These are phyloP conservation scores for Lasius platythorax DNA, from an alignment of 2,888 invertebrate species.

Conservation along the genomic window DNA sequence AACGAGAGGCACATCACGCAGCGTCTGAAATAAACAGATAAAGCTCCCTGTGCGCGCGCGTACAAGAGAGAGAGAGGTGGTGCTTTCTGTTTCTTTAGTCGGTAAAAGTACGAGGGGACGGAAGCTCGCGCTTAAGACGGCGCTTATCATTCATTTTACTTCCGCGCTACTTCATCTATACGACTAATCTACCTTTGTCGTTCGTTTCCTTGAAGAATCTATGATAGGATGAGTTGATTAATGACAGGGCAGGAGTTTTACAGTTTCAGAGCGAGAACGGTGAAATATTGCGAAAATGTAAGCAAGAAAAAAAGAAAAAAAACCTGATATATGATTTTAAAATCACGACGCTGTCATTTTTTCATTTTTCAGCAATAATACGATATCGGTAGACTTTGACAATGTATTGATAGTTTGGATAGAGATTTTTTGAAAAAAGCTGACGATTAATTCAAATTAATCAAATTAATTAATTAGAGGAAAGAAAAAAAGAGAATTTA, in stretches of 20 bases:
- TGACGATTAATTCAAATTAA: neutral
- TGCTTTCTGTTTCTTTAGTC: conserved; percentile 31
- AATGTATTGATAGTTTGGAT: neutral
- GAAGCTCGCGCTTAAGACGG: conserved; percentile 45
- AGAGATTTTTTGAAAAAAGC: neutral
- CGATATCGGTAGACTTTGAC: neutral
- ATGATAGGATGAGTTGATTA: conserved; percentile 42
- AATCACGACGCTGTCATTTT: neutral
- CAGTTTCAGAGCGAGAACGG: neutral
- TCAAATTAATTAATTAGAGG: neutral
- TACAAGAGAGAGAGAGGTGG: neutral
- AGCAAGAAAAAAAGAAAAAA: neutral
- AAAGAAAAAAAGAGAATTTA: neutral
- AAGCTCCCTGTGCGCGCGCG: neutral
- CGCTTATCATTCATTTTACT: conserved; percentile 52
- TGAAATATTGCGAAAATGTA: conserved; percentile 20
- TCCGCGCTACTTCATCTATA: conserved; percentile 29
- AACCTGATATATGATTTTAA: neutral
- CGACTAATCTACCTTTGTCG: conserved; percentile 1
- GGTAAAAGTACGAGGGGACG: conserved; percentile 29
- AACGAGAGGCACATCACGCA: conserved; percentile 7
- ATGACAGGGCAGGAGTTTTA: conserved; percentile 17
- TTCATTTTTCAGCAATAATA: neutral
- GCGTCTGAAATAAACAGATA: conserved; percentile 34
- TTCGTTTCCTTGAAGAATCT: conserved; percentile 8